A percentile compares a stretch with the other conserved stretches of the same genome.
These are phyloP conservation scores for Sanderia malayensis DNA, from an alignment of 30 jellyfish, hydroid and myxozoan species.

Conservation along the genomic window DNA sequence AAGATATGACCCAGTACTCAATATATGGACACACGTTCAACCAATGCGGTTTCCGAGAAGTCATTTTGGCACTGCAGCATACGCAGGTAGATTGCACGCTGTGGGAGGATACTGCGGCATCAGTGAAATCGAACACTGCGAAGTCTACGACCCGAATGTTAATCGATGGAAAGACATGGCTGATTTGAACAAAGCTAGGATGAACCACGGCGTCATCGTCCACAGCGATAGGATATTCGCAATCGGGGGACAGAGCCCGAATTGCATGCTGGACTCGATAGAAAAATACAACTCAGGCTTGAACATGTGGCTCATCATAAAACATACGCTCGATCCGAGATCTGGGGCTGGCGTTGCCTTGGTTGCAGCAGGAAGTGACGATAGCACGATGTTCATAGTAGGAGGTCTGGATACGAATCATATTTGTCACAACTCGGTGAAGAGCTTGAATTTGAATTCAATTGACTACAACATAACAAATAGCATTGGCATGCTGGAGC, in stretches of 20 bases:
- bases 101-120: conserved; percentile 94
- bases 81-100: conserved; percentile 68
- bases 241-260: conserved; percentile 81
- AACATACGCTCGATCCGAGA: conserved; percentile 72
- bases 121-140: conserved; percentile 92
- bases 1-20: conserved; percentile 76
- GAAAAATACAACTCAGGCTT: conserved; percentile 87
- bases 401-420: conserved; percentile 80
- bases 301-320: conserved; percentile 91
- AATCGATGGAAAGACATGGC: conserved; percentile 80
- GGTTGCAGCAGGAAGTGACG: conserved; percentile 53
- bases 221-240: conserved; percentile 82
- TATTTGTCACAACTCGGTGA: conserved; percentile 62
- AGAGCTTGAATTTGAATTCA: conserved; percentile 51
- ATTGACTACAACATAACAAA: conserved; percentile 61
- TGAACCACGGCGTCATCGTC: conserved; percentile 83
- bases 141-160: conserved; percentile 64
- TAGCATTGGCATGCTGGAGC: conserved; percentile 70
- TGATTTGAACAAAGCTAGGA: conserved; percentile 78
- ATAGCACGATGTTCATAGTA: conserved; percentile 48
- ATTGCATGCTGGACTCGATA: conserved; percentile 65
- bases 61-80: conserved; percentile 77
- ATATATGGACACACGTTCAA: conserved; percentile 73
- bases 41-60: conserved; percentile 87
- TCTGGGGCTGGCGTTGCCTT: conserved; percentile 75